Evolutionary conservation across 2,888 invertebrate genomes (phyloP), one percentile per base, ranked within the genome.

Genomic region (Drosophila paracracens): DNA sequence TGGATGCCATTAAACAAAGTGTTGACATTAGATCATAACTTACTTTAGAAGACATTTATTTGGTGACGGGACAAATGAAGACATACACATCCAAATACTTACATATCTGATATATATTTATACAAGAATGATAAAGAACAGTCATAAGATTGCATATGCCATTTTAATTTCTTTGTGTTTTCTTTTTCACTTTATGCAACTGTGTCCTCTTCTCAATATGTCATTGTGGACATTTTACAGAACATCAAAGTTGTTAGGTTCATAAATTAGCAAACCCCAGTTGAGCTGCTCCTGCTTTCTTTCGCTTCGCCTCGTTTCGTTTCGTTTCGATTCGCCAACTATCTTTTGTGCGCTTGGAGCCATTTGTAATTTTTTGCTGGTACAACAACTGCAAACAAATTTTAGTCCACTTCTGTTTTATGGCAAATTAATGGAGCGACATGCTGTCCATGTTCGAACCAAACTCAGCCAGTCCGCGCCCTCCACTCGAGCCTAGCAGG

Each of bases 391-490:
- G 85, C 86, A 88, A 91, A 88, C 91, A 91, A 89, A 91, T 91
- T 90, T 86, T 80, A 84, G 91, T 84, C 82, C 91, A 91, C 86
- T 91, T 85, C 85, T 86, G 91, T 89, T 91, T 92, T 91, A 92
- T 88, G 91, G 83, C 88, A 89, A 89, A 91, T 91, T 91, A 91
- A 91, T 92, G 92, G 89, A 79, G 77, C 82, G 78, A 89, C 86
- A 91, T 91, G 88, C 75, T 82, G 79, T 68, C 81, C 90, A 77
- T 84, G 80, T 84, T 79, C 79, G 71, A 69, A 66, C 57, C 67
- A 27, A 60, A 21, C 66, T 62, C 50, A 13, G 60, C 29, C 60
- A 51, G 54, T 67, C 50, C 53, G 59, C 59, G 68, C 16, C 40
- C 36, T 68, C 66, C 83, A 71, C 57, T 68, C 78, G 73, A 73